Evolutionary conservation across 2,113 vertebrate species (phyloP), one percentile per base, ranked within the genome.

Genomic region (Sebastes fasciatus): DNA sequence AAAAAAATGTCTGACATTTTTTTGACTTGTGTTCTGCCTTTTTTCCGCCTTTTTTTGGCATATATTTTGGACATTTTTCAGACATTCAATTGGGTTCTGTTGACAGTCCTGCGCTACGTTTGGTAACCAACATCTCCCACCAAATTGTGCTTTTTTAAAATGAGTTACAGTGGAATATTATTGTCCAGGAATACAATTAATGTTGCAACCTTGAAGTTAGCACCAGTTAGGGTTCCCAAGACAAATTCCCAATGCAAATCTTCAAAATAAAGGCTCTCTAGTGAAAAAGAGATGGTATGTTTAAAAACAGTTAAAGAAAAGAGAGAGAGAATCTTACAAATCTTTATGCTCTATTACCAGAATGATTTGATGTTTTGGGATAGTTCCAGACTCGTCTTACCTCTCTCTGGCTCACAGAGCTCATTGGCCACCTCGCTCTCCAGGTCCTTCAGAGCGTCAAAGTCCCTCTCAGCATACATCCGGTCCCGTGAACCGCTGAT

Each of bases 391-490:
- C 10, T 8, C 8, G 51, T 84, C 94, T 96, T 77, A 97, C 97
- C 87, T 77, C 93, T 84, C 40, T 79, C 73, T 1, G 91, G 75
- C 40, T 85, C 92, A 89, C 97, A 98, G 74, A 97, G 80, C 64
- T 96, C 88, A 87, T 96, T 76, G 51, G 95, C 83, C 19, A 97
- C 83, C n/a, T 95, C 40, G 65, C 93, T 95, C 80, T 96, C 94
- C 83, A 97, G 60, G 77, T 94, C 92, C 52, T 89, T 66, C 60
- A 97, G 88, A 1, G 81, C 94, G 3, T 96, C 93, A 86, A 96
- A 96, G 83, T 94, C 90, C 67, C 79, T 93, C 70, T 93, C 91
- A 9, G 84, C 12, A 10, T 92, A 95, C 26, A 96, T 91, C 80
- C 84, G 94, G 8, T 95, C 88, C 21, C 64, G 42, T 0, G 92